Evolutionary conservation across 1,140 invertebrate species (phyloP), one percentile per base, ranked within the genome.

Genomic region (Lutraria rhynchaena): DNA sequence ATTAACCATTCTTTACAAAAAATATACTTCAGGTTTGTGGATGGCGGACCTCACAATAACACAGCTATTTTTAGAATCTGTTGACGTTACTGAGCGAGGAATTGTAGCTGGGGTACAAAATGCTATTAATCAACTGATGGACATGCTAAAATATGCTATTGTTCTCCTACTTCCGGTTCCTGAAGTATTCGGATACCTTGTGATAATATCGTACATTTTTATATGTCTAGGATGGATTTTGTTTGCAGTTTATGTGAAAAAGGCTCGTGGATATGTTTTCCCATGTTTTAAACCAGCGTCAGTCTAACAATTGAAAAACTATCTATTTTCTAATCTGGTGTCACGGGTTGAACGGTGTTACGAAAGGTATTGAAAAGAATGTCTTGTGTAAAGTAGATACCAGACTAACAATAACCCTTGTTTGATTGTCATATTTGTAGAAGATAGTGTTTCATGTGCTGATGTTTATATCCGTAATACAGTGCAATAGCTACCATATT

Each of bases 51-150:
- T 95, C n/a, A 91, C 91, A 15, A 92, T 94, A 19, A 94, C 92
- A 15, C 94, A 95, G 87, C 89, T 94, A 17, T 90, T 95, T 84
- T 93, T 95, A 87, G 94, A 94, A 86, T 86, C 87, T 24, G 93
- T 94, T n/a, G 86, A 84, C 15, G 93, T 94, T 78, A 81, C 82
- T 24, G 87, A 94, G 75, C 83, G 94, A 27, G 94, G 94, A 13
- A 89, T 93, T 19, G 91, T 95, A 9, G 93, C 92, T 85, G 94
- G 94, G 24, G 93, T 94, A 29, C 94, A 95, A 83, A 92, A 90
- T 74, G 93, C 93, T 5, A 82, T 94, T 4, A 94, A 94, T 86
- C 91, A 92, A 85, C 81, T 91, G 5, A 91, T 94, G 88, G 91
- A 93, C 75, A 86, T 94, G n/a, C 9, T 94, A 3, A 94, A 94